Evolutionary conservation across 2,113 vertebrate genomes (phyloP).

Genomic region (Montifringilla adamsi): DNA sequence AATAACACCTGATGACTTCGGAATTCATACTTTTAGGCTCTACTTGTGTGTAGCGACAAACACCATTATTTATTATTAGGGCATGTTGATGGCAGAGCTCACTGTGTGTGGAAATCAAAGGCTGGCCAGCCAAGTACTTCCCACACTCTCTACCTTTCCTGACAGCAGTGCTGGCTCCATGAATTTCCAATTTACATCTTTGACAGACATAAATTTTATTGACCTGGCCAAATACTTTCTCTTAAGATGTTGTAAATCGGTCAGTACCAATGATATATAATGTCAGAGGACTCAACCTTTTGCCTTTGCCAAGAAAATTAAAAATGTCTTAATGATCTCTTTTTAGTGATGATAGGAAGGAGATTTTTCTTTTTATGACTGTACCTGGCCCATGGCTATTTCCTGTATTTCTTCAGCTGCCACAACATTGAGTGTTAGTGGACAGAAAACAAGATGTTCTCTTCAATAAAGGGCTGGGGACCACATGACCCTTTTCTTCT

Average conservation of each 20-base stretch:
- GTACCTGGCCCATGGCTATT: background rate
- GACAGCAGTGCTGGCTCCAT: background rate
- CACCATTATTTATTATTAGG: slow-evolving; percentile 17
- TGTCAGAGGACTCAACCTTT: background rate
- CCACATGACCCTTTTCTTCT: background rate
- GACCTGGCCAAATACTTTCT: background rate
- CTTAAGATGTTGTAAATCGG: background rate
- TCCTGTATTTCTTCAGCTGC: background rate
- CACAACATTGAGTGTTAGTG: background rate
- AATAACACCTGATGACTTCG: slow-evolving; percentile 19
- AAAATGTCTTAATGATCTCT: background rate
- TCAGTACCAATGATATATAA: background rate
- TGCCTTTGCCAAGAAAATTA: slow-evolving; percentile 36
- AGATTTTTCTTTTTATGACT: slow-evolving; percentile 13
- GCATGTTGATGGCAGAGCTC: background rate
- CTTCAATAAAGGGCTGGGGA: background rate
- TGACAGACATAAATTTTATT: background rate
- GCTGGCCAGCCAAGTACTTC: background rate
- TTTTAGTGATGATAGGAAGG: background rate
- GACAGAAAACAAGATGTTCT: background rate
- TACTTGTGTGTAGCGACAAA: background rate
- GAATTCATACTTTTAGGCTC: slow-evolving; percentile 4
- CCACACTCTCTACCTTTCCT: background rate
- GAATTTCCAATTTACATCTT: background rate
- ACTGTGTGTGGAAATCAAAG: background rate